Evolutionary conservation across 2,888 invertebrate genomes (phyloP), one percentile per base, ranked within the genome.

Genomic region (Temnothorax ravouxi): DNA sequence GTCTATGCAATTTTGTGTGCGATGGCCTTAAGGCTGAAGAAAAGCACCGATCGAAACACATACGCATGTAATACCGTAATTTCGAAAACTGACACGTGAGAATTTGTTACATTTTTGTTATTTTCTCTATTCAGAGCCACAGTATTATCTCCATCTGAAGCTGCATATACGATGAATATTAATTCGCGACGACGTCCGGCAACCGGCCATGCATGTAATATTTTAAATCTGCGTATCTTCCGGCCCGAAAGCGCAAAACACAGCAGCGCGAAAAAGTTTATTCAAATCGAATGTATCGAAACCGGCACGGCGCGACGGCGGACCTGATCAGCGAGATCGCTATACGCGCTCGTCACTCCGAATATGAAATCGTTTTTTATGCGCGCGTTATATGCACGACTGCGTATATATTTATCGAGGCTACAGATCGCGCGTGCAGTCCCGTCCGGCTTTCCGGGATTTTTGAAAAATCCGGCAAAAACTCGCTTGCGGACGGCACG

Each of bases 391-490:
- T 80, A 87, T 77, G 88, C 87, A 83, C 86, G 89, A 88, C 86
- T 86, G 87, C 71, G 59, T 83, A 67, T 87, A 83, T 84, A 89
- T 88, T 89, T 89, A 88, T 89, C 88, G 83, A 72, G 81, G 81
- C 80, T 80, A 44, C 86, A 86, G 75, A 88, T 86, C 85, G 86
- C 83, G 85, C 79, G 64, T 64, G 72, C 71, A 59, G 67, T 71
- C 44, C 64, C 71, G 77, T 80, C 83, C 76, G 89, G 90, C 86
- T 91, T 90, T 91, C 89, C 85, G 86, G 88, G 90, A 89, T 90
- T 91, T 89, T 88, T 38, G 84, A 86, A 88, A 91, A 92, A 91
- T 91, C 89, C 90, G 86, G 67, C 84, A 83, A 85, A 88, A 90
- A 87, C 86, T 87, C 84, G 76, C 88, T 87, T 82, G 88, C 84